Percentiles rank a stretch among this genome's conserved stretches.
phyloP scores from a whole-genome alignment of 2,113 vertebrate species.

The Phrynosoma blainvillii region DNA sequence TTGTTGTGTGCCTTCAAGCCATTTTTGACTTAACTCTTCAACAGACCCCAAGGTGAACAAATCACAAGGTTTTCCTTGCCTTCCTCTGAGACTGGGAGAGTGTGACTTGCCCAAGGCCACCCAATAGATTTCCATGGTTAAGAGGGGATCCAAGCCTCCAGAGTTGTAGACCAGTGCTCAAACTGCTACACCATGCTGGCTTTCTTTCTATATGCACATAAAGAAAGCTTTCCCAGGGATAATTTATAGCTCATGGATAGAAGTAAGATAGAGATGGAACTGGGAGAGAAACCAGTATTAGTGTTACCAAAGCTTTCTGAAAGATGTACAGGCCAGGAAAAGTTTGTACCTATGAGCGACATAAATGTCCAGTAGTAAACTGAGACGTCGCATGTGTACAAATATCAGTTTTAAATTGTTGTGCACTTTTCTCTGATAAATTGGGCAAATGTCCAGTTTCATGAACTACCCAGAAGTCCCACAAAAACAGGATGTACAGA shows the following conservation, averaged over 20 bases:
- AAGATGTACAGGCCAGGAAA: slow-evolving; percentile 39
- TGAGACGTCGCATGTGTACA: slow-evolving; percentile 22
- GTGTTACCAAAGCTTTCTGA: slow-evolving; percentile 37
- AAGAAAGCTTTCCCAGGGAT: slow-evolving; percentile 32
- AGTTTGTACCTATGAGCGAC: slow-evolving; percentile 15
- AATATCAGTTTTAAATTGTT: not conserved
- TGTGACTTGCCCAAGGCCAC: too few species aligned
- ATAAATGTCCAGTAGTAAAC: slow-evolving; percentile 12
- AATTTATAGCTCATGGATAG: slow-evolving; percentile 33
- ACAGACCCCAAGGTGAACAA: too few species aligned
- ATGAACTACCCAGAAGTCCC: slow-evolving; percentile 35
- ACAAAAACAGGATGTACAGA: slow-evolving; percentile 50
- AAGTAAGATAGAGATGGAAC: slow-evolving; percentile 38
- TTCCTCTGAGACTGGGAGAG: too few species aligned
- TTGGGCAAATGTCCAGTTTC: slow-evolving; percentile 31
- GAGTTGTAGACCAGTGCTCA: too few species aligned
- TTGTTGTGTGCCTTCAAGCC: too few species aligned
- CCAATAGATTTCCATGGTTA: too few species aligned
- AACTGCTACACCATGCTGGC: too few species aligned
- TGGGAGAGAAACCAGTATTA: slow-evolving; percentile 54
- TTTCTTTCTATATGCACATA: slow-evolving; percentile 31
- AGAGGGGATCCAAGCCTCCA: too few species aligned
- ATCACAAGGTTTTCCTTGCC: too few species aligned
- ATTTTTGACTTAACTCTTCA: too few species aligned
- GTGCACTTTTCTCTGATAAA: not conserved